Evolutionary conservation across 2,113 vertebrate species (phyloP).

Genomic region (Vidua macroura): DNA sequence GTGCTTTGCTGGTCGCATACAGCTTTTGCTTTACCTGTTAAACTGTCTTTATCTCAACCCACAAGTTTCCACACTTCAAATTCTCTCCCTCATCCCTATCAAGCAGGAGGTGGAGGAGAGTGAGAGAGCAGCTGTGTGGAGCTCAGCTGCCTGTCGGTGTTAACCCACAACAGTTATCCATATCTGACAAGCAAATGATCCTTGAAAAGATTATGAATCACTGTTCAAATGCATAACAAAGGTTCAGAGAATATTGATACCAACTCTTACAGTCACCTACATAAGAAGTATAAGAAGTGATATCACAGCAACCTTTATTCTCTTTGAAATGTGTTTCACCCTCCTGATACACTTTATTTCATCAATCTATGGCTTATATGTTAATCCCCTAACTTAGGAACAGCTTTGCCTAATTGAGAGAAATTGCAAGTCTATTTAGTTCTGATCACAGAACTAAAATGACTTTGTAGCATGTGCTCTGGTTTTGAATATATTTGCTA

Average conservation of each 20-base stretch:
- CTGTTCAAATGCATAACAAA: neutral
- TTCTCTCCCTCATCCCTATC: neutral
- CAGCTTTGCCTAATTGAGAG: neutral
- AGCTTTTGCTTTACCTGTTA: neutral
- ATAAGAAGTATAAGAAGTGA: neutral
- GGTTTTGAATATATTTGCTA: neutral
- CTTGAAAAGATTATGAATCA: neutral
- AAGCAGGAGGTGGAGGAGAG: neutral
- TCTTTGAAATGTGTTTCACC: neutral
- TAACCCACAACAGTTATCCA: neutral
- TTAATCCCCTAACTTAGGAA: neutral
- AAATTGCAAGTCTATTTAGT: neutral
- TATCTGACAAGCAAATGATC: neutral
- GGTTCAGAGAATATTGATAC: neutral
- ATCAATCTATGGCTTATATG: neutral
- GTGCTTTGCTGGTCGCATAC: fast-evolving
- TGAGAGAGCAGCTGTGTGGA: neutral
- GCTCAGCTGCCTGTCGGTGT: neutral
- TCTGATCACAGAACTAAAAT: neutral
- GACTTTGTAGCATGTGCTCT: neutral
- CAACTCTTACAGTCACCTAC: neutral
- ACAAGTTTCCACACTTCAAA: neutral
- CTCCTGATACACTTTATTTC: neutral
- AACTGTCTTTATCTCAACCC: neutral
- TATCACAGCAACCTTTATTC: neutral